Base-by-base conservation (phyloP, 1,140 invertebrate genomes). In the Aphelenchoides avenae region DNA sequence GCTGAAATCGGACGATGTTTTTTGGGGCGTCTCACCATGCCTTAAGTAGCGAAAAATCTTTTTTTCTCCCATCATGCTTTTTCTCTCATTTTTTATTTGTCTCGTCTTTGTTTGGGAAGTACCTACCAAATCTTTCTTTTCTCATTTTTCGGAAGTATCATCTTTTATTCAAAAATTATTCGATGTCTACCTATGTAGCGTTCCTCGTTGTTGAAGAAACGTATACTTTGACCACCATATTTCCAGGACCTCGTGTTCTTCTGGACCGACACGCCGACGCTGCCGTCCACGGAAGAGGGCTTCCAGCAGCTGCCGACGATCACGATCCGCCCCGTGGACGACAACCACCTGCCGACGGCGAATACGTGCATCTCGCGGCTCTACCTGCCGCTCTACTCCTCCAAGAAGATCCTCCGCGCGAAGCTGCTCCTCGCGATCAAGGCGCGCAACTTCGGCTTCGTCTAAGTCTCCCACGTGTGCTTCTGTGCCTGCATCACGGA, bases 391-490 rank as follows among this genome's bases (percentile, higher is more conserved):
- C 81, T 98, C 49, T 99, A 99, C 81, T 94, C 91, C 63, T 91
- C 88, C 60, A 88, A 92, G 80, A 85, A 87, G 57, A 89, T 98
- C 68, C 84, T 99, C 62, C 85, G 89, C 76, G 87, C 89, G 75
- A 99, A 98, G 82, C 82, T 99, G 52, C 80, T 96, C 54, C 83
- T 97, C 75, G 93, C 95, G 71, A 98, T 99, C 77, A 96, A 98
- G 84, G 92, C 91, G 53, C 97, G 97, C 80, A 94, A 93, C 72
- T 99, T 99, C 82, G 95, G 95, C 76, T 99, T 99, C 81, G 92
- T 99, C 72, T 98, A 85, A 87, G n/a, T n/a, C n/a, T n/a, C n/a
- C n/a, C n/a, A n/a, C n/a, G n/a, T 48, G 7, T 29, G 24, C n/a
- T 40, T 58, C 44, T 43, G 18, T 24, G 41, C 6, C 27, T 43